Evolutionary conservation across 2,797 vertebrate genomes (phyloP), one percentile per base, ranked within the genome.

Genomic region (Helostoma temminkii): DNA sequence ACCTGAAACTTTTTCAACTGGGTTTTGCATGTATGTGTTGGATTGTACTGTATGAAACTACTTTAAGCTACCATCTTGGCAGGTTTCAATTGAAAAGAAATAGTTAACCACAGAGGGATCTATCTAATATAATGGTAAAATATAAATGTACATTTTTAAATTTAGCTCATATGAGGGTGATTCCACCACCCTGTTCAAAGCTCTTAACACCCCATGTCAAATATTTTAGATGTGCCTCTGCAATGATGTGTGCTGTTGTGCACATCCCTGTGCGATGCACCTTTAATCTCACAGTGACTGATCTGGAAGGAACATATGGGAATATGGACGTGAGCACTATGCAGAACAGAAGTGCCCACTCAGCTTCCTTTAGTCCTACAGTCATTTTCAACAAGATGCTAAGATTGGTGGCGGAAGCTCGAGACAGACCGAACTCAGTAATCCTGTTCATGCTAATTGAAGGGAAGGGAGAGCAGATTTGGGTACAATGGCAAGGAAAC

Each of bases 401-500:
- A 25, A 61, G 65, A 72, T 45, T 62, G 32, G 54, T 55, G 47
- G 47, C 43, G 25, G 78, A 82, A 64, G 66, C 76, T 59, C n/a
- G 47, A 74, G 37, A 36, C 63, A 14, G 30, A 59, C 66, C 36
- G 4, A 78, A 55, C 53, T 64, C 52, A 28, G 71, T 79, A 84
- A 85, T 81, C 81, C 76, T 36, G 59, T 64, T 76, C 63, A 53
- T 43, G 60, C 42, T 66, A 62, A 42, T 66, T 12, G 37, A 57
- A 30, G 59, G 74, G 72, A 76, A 57, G 66, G 64, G 52, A 26
- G 68, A 68, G 60, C 43, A 76, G 74, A 71, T 79, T 78, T 75
- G 54, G 61, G 75, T 83, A 82, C 81, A 82, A 84, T 81, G 74
- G 73, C 71, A 47, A 22, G 49, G 36, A 78, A 71, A 92, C 91